These are phyloP conservation scores for Brachyrhaphis roseni DNA, from an alignment of 2,797 vertebrate species.

Conservation along the genomic window DNA sequence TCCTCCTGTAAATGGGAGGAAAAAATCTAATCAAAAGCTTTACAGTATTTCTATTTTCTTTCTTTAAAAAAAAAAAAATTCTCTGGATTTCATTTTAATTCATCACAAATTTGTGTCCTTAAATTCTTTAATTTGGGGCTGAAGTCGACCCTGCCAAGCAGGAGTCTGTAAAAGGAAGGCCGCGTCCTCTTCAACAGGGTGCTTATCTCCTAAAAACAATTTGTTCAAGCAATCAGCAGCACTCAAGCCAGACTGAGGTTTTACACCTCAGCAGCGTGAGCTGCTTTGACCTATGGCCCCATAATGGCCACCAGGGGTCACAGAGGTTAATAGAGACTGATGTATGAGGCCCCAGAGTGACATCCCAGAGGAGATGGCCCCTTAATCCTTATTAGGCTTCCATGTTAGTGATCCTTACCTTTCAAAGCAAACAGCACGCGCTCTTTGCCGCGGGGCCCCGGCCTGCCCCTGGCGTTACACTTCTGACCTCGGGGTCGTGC, in stretches of 20 bases:
- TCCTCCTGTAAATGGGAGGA: background rate
- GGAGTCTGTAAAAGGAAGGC: conserved; percentile 14
- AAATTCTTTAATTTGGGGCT: conserved; percentile 16
- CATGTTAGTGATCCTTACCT: conserved; percentile 94
- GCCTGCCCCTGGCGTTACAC: conserved; percentile 88
- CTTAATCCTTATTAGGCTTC: conserved; percentile 98
- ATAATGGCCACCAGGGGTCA: conserved; percentile 77
- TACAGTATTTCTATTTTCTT: conserved; percentile 5
- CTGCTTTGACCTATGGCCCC: conserved; percentile 62
- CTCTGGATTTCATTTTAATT: conserved; percentile 14
- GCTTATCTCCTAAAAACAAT: conserved; percentile 48
- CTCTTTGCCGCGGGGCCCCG: conserved; percentile 84
- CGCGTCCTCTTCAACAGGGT: conserved; percentile 34
- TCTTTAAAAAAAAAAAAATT: background rate
- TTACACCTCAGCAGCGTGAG: conserved; percentile 52
- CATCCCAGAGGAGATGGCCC: conserved; percentile 89
- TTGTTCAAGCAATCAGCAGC: conserved; percentile 49
- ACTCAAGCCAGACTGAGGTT: conserved; percentile 33
- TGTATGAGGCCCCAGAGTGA: conserved; percentile 80
- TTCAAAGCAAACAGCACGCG: conserved; percentile 93
- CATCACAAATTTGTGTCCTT: background rate
- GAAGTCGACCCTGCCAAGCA: conserved; percentile 17
- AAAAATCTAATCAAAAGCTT: conserved; percentile 2
- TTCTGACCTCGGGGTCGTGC: conserved; percentile 93
- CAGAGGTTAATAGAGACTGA: conserved; percentile 81